Evolutionary conservation across 2,113 vertebrate species (phyloP), one percentile per base, ranked within the genome.

Genomic region (Rhabdornis inornatus): DNA sequence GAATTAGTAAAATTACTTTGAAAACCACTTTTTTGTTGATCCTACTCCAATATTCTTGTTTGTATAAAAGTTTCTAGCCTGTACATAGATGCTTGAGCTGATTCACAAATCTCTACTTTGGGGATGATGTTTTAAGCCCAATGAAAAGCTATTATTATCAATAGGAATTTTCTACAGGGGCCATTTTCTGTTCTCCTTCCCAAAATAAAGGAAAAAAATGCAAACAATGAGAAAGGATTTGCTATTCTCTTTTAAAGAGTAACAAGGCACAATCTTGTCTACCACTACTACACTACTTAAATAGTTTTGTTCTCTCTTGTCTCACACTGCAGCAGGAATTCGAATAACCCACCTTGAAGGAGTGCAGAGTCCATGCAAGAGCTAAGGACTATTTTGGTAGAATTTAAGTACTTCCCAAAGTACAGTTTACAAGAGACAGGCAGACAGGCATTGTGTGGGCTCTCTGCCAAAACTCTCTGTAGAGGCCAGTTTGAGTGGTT

Each of bases 381-480:
- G 20, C 47, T 78, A 37, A n/a, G 28, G 64, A n/a, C 24, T 20
- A 19, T 89, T 90, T 81, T 45, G 53, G 64, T 35, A 63, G 59
- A 59, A 74, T 31, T 83, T 28, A 71, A 82, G 27, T 65, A 75
- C 68, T 93, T 91, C 91, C 35, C 33, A 78, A 77, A 91, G 68
- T 23, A 68, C 39, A 63, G 28, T 74, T 94, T 90, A 45, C 52
- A 53, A 50, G 83, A 71, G 71, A 37, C 39, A 92, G 79, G 60
- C 45, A 80, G 0, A 6, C 53, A 78, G 72, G 60, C 72, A 0
- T 64, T 90, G 28, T 35, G 80, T 18, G 52, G 90, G 76, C 83
- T 88, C 44, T 69, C 72, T 92, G 94, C 96, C 95, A 96, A 77
- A 78, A 14, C 52, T 80, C 68, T 88, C 79, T 82, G 86, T 6